Evolutionary conservation across 2,888 invertebrate genomes (phyloP), one percentile per base, ranked within the genome.

Genomic region (Heliothis peltigera): DNA sequence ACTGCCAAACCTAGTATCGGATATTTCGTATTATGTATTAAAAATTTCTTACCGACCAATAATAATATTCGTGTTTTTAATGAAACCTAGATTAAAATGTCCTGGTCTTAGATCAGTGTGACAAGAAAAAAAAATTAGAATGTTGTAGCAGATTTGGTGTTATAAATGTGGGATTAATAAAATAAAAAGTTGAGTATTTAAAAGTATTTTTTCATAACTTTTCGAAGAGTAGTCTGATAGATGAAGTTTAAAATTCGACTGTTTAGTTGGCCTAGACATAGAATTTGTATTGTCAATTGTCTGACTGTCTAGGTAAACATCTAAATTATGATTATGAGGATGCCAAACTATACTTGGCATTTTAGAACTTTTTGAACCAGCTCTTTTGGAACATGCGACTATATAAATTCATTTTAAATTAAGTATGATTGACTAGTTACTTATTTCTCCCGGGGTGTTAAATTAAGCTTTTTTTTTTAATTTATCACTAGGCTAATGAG

Each of bases 201-300:
- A 59, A 71, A 69, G 56, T 80, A 75, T 77, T 81, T 75, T 81
- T 74, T 69, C 69, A 77, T 55, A 79, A 72, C 51, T 64, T 79
- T 75, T 74, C 59, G 59, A 64, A 62, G 48, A 32, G 51, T 82
- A 71, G 63, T 76, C 53, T 53, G 58, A 66, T 72, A 73, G 49
- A 57, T 70, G 51, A 61, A 56, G 42, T 65, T 61, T 64, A 22
- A 67, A 61, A 51, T 61, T 66, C 61, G 68, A 66, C 72, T 75
- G 71, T 77, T 61, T 73, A 69, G 66, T 70, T 65, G 64, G 67
- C 71, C 65, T 81, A 80, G 79, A 58, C 32, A 46, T 76, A 75
- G 54, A 68, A 55, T 72, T 70, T 75, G 74, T 80, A 79, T 57
- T 55, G 71, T 81, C 78, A 75, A 79, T 81, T 80, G 64, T 79